Percentiles rank a stretch among this genome's conserved stretches.
phyloP scores from a whole-genome alignment of 23 tunicate genomes.

The Oikopleura dioica region DNA sequence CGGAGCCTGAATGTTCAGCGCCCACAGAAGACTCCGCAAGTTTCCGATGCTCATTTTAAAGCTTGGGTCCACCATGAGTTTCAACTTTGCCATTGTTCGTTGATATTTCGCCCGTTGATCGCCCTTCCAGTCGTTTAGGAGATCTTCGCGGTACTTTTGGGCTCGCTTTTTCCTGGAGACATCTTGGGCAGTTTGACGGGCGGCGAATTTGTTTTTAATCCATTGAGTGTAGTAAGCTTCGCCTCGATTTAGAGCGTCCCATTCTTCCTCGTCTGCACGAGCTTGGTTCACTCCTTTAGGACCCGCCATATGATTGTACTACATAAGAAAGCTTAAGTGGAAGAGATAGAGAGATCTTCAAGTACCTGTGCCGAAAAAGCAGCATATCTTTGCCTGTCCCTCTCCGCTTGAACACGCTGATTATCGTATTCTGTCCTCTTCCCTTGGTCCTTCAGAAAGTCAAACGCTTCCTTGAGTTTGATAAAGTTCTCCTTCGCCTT shows the following conservation, averaged over 20 bases:
- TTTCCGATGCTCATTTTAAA: neutral
- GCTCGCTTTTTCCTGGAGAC: too few species aligned
- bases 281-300: neutral
- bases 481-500: neutral
- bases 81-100: neutral
- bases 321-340: too few species aligned
- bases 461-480: neutral
- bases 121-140: too few species aligned
- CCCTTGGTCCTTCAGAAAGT: neutral
- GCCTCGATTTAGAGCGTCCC: constrained; percentile 1
- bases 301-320: neutral
- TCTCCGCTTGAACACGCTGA: neutral
- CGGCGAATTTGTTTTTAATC: neutral
- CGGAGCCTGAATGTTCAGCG: neutral
- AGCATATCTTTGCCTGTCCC: neutral
- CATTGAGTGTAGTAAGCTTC: constrained; percentile 1
- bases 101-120: too few species aligned
- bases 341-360: too few species aligned
- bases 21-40: neutral
- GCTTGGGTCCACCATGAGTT: neutral
- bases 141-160: too few species aligned
- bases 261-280: neutral
- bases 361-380: neutral
- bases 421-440: neutral
- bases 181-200: neutral